Conservation (phyloP, 2,888 invertebrate species). For the Calliopum simillimum region DNA sequence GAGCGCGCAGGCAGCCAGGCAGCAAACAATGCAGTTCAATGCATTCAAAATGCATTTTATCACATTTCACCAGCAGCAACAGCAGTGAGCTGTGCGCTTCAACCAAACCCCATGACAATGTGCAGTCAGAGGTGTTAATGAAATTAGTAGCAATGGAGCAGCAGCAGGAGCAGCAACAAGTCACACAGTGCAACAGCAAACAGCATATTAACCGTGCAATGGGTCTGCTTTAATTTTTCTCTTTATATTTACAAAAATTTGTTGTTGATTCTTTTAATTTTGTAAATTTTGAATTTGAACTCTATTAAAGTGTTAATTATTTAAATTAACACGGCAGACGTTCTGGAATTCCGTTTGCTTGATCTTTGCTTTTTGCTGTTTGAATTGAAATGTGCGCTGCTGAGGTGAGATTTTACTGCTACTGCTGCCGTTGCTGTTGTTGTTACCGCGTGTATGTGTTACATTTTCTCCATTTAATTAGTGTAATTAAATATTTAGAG, state of each 20-base stretch:
- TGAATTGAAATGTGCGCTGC: conserved; percentile 57
- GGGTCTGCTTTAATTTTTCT: conserved; percentile 2
- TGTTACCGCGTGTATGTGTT: conserved; percentile 48
- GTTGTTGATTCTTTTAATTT: conserved; percentile 18
- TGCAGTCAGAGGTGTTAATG: conserved; percentile 55
- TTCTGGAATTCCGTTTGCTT: conserved; percentile 11
- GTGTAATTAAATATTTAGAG: conserved; percentile 64
- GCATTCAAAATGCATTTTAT: background rate
- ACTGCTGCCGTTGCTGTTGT: conserved; percentile 33
- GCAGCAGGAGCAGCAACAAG: conserved; percentile 37
- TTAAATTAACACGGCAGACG: conserved; percentile 53
- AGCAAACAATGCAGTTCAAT: background rate
- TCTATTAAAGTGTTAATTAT: conserved; percentile 52
- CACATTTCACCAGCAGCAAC: conserved; percentile 10
- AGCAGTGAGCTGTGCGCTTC: conserved; percentile 1
- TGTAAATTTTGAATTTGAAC: conserved; percentile 6
- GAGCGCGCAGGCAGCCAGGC: no score
- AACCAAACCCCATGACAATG: conserved; percentile 7
- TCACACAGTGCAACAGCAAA: background rate
- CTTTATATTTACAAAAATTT: background rate
- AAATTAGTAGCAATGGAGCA: conserved; percentile 62
- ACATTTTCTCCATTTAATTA: conserved; percentile 63
- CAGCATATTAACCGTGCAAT: background rate
- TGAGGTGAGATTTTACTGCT: conserved; percentile 58
- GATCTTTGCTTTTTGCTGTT: conserved; percentile 48